Evolutionary conservation across 2,797 vertebrate species (phyloP), one percentile per base, ranked within the genome.

Genomic region (Cossypha dichroa): DNA sequence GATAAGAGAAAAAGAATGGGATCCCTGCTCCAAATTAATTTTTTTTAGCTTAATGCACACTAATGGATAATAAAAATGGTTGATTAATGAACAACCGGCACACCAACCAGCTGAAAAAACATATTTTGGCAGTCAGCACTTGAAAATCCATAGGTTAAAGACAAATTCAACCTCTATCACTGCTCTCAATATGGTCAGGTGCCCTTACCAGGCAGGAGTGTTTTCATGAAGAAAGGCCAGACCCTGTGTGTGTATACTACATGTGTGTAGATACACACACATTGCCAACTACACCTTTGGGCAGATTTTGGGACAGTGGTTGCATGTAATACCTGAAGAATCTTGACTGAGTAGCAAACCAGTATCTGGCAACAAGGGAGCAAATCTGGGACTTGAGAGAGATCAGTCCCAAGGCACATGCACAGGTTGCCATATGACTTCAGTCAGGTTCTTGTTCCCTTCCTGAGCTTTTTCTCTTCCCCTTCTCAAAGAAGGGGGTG

Each of bases 41-140:
- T 91, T 60, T 95, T 95, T 96, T 96, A 62, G 75, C 85, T 94
- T 97, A 96, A 96, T 95, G 74, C 88, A 79, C 69, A 8, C 91
- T 97, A 96, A 97, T 97, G 95, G 91, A 90, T 94, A 95, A 95
- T 96, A 97, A 97, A 97, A 90, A 52, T 78, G 11, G 85, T 83
- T 95, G 95, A 95, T 96, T 94, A 97, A 96, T 1, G 26, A 94
- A 94, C 64, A 59, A 59, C 81, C 1, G 0, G 31, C 43, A 86
- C 79, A 82, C 60, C 54, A 85, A n/a, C 43, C 83, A 94, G 77
- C 88, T 97, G 95, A 85, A 94, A 91, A 97, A 97, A 90, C 85
- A 91, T 54, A 66, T 73, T 94, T 92, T 95, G 93, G 75, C 91
- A 95, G 77, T 51, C 60, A 64, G 77, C 58, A 92, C 48, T 92